Conservation (phyloP, 64 coral and sea anemone species). For the Pocillopora damicornis region DNA sequence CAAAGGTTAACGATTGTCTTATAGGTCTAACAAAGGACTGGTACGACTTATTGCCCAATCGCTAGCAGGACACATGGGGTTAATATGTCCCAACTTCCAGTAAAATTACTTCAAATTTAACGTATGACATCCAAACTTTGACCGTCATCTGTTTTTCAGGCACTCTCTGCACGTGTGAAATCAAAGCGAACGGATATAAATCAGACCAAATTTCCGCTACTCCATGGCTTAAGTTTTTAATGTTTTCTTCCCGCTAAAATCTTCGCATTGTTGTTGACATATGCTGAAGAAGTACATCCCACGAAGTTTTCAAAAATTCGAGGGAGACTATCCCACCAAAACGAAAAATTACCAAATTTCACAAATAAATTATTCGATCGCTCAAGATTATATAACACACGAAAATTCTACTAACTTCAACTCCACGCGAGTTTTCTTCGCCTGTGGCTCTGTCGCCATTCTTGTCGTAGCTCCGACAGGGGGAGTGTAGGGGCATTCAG, state of each 20-base stretch:
- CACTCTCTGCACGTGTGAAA: not conserved
- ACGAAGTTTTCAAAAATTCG: too few relatives aligned
- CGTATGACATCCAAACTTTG: too few relatives aligned
- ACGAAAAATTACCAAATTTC: not conserved
- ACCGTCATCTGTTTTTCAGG: too few relatives aligned
- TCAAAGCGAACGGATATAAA: not conserved
- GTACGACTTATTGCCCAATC: slow-evolving; percentile 25
- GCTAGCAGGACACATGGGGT: not conserved
- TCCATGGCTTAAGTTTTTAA: too few relatives aligned
- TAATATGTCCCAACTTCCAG: not conserved
- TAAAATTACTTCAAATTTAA: slow-evolving; percentile 3
- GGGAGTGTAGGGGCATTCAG: too few relatives aligned
- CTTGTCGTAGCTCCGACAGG: not conserved
- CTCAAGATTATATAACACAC: not conserved
- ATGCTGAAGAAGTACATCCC: too few relatives aligned
- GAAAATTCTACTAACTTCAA: not conserved
- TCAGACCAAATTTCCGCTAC: too few relatives aligned
- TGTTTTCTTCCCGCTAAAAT: too few relatives aligned
- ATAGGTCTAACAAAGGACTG: slow-evolving; percentile 14
- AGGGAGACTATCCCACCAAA: not conserved
- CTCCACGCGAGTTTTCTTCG: slow-evolving; percentile 5
- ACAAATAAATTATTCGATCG: too few relatives aligned
- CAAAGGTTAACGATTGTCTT: not conserved
- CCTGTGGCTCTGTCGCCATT: slow-evolving; percentile 31
- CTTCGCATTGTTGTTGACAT: too few relatives aligned